Conservation (phyloP, 2,113 vertebrate species). For the Hymenochirus boettgeri region DNA sequence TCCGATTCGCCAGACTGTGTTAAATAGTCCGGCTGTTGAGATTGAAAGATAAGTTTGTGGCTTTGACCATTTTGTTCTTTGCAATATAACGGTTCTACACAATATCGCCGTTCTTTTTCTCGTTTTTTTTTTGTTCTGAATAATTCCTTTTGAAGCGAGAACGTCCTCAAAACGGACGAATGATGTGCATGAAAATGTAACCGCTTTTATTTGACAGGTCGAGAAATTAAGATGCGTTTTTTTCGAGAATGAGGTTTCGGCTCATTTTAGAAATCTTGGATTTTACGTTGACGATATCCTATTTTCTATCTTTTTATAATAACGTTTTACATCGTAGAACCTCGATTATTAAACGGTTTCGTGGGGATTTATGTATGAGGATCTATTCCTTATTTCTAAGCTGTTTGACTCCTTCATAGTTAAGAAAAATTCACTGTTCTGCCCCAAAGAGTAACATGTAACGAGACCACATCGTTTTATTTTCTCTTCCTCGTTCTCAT, state of each 20-base stretch:
- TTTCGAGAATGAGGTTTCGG: too few species aligned
- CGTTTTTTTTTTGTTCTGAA: not conserved
- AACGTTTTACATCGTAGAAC: too few species aligned
- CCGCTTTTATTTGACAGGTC: too few species aligned
- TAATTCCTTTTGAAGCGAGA: not conserved
- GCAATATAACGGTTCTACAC: not conserved
- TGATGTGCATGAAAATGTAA: not conserved
- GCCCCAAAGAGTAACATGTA: not conserved
- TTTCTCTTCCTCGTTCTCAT: not conserved
- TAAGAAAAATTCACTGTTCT: not conserved
- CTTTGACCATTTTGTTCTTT: slow-evolving; percentile 10
- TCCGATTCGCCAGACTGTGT: slow-evolving; percentile 64
- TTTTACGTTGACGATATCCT: too few species aligned
- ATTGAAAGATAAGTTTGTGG: slow-evolving; percentile 77
- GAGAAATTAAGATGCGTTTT: too few species aligned
- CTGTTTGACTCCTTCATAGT: not conserved
- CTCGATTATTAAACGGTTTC: too few species aligned
- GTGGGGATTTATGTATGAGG: too few species aligned
- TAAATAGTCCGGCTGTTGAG: slow-evolving; percentile 80
- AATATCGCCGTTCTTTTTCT: too few species aligned
- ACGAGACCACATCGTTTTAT: not conserved
- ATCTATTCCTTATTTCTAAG: too few species aligned
- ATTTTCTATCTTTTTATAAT: too few species aligned
- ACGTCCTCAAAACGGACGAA: not conserved
- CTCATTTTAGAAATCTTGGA: too few species aligned